Base-by-base conservation (phyloP, 2,797 vertebrate genomes). In the Chelidonichthys spinosus region DNA sequence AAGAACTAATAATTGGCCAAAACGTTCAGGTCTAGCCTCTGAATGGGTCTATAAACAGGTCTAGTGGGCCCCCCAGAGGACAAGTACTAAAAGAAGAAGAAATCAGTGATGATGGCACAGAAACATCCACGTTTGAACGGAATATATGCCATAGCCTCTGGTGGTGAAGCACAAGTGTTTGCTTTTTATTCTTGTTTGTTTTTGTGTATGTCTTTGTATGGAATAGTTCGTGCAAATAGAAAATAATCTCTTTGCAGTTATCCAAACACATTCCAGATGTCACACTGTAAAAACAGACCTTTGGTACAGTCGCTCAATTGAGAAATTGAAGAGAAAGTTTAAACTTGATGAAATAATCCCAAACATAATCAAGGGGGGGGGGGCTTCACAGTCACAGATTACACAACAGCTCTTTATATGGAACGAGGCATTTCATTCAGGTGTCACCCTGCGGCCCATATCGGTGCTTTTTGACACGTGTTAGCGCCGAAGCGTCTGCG, bases 21-120 rank as follows among this genome's bases (percentile, higher is more conserved):
- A 73, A 58, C 55, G 11, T 53, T 69, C 53, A 60, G 40, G 43
- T 56, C 35, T 58, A 17, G 47, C 39, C 60, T 13, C 18, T 67
- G 52, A 47, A 43, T 13, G 4, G 65, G 75, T 69, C 50, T 15
- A 77, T 84, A 6, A 69, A n/a, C 83, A 72, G 86, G 78, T 73
- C 86, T 79, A 77, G 75, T 56, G 61, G 4, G 80, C 86, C 94
- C 84, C 81, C 92, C 76, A 81, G 72, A 85, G 93, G 89, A 77
- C 53, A 47, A 65, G 11, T 0, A 0, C n/a, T 18, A 44, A 59
- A 82, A 69, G 25, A 25, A 25, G 25, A 25, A 25, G 25, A 52
- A 42, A 46, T 33, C 46, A 68, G 42, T 56, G 33, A 50, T 47
- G 74, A 47, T 25, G 25, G 11, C 58, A 17, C 50, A 55, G 44